phyloP scores from a whole-genome alignment of 2,888 invertebrate genomes.

The Matsumyia berberina region DNA sequence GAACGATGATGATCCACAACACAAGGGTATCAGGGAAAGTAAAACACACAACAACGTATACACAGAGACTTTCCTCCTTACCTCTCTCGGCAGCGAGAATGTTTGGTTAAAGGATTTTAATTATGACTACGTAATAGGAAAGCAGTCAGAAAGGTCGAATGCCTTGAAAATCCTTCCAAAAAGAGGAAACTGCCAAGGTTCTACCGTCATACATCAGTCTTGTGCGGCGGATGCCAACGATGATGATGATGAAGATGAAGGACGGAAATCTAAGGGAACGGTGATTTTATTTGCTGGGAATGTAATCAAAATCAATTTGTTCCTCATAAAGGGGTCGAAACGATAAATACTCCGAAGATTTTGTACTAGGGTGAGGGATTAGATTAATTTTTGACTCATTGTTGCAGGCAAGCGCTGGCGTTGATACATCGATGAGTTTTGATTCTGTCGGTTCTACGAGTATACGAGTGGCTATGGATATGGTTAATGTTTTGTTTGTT shows the following conservation, averaged over 20 bases:
- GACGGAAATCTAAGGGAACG: conserved; percentile 45
- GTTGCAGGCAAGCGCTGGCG: conserved; percentile 8
- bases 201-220: conserved; percentile 49
- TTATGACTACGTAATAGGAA: conserved; percentile 45
- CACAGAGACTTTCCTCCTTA: not conserved
- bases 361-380: conserved; percentile 6
- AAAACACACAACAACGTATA: not conserved
- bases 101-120: conserved; percentile 59
- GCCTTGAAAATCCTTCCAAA: not conserved
- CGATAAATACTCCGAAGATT: conserved; percentile 34
- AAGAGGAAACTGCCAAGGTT: conserved; percentile 7
- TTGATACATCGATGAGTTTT: conserved; percentile 18
- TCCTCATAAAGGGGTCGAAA: conserved; percentile 32
- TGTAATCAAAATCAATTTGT: conserved; percentile 72
- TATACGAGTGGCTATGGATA: not conserved
- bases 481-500: not conserved
- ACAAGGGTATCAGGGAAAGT: conserved; percentile 4
- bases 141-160: not conserved
- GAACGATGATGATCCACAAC: conserved; percentile 29
- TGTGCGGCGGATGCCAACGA: conserved; percentile 6
- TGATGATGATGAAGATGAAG: conserved; percentile 44
- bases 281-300: conserved; percentile 47
- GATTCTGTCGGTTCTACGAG: not conserved
- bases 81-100: conserved; percentile 18
- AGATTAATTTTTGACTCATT: conserved; percentile 36